Evolutionary conservation across 2,888 invertebrate species (phyloP), one percentile per base, ranked within the genome.

Genomic region (Pyralis farinalis): DNA sequence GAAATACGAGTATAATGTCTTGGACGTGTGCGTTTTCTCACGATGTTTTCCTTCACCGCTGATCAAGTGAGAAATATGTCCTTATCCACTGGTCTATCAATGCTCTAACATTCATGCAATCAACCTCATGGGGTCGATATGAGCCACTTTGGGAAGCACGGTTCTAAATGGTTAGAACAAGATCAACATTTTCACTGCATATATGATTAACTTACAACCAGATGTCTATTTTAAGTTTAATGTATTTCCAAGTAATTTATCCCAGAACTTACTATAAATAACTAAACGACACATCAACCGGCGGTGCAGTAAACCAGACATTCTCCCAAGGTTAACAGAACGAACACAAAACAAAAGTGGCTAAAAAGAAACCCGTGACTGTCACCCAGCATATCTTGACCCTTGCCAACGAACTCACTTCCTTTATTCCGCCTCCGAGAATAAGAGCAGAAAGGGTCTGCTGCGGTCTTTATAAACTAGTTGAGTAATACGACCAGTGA

Each of bases 311-410:
- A 72, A n/a, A 78, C 77, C 80, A 81, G 79, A 74, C 82, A 81
- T 78, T 76, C 77, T 72, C 73, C 63, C 79, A 83, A 84, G 84
- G 82, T 77, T 77, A 85, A 75, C 82, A 79, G 79, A 80, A 81
- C 74, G 71, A 82, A 79, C 78, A 79, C 71, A 75, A 81, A 84
- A 83, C 84, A 85, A n/a, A n/a, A 76, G 81, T 85, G 84, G 73
- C 70, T 71, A 83, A 84, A 83, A 83, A 77, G 69, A 73, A 78
- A 75, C 67, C 65, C 70, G 65, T 56, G 66, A 68, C 64, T 61
- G 62, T 55, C 56, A 48, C 47, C 82, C 80, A 81, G 43, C 53
- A 47, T 55, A 56, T 49, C 53, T 46, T 60, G 81, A 76, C 45
- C 75, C 54, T 49, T 47, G 48, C 52, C 61, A 64, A 63, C 63